phyloP scores from a whole-genome alignment of 1,140 invertebrate species.

The Zaprionus camerounensis region DNA sequence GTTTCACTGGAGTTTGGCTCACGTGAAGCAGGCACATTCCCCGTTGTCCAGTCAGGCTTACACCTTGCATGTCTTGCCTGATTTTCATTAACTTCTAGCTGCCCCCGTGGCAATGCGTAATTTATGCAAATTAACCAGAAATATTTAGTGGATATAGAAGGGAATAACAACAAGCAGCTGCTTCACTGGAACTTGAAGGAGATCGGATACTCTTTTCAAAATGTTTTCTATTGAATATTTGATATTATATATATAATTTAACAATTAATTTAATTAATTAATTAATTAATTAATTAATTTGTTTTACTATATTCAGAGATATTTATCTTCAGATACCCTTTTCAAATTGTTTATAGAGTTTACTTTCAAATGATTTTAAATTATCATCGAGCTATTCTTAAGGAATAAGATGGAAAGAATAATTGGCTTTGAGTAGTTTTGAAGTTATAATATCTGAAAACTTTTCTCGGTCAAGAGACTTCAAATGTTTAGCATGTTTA shows the following conservation, averaged over 20 bases:
- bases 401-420: not conserved
- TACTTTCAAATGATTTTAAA: no score
- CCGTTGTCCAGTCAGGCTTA: not conserved
- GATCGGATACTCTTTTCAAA: not conserved
- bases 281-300: no score
- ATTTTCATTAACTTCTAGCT: conserved; percentile 44
- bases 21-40: conserved; percentile 10
- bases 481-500: not conserved
- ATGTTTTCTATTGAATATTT: not conserved
- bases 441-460: no score
- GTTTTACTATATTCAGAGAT: not conserved
- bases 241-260: fast-evolving
- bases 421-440: no score
- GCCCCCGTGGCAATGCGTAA: conserved; percentile 27
- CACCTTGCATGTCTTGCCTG: conserved; percentile 36
- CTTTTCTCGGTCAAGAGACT: no score
- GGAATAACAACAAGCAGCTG: not conserved
- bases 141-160: conserved; percentile 25
- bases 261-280: no score
- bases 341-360: no score
- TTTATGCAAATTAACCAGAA: conserved; percentile 61
- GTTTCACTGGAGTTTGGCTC: conserved; percentile 13
- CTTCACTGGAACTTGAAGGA: not conserved
- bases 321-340: no score
- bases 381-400: not conserved